Evolutionary conservation across 2,797 vertebrate genomes (phyloP), one percentile per base, ranked within the genome.

Genomic region (Microctenopoma stevenorrisi): DNA sequence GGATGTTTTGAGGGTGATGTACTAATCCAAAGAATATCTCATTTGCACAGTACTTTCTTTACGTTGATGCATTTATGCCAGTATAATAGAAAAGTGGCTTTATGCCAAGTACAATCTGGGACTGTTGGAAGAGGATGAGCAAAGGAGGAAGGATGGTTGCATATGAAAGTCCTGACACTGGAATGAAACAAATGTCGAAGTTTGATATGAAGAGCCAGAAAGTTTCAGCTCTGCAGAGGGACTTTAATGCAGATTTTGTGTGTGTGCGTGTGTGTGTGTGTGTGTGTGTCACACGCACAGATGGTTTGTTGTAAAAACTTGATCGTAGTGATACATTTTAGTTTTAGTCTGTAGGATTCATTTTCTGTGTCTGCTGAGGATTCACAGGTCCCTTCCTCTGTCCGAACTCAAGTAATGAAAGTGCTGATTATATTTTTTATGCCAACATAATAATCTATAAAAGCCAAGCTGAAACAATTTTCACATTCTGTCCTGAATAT

Each of bases 1-100:
- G 71, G 48, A 50, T 76, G 61, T 73, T 83, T 82, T 83, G 68
- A 78, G 82, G 64, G 58, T 55, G 42, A 79, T 48, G 49, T 83
- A 89, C 86, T 93, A 89, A 93, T 88, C 91, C 91, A 93, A 93
- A 93, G 91, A 91, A 83, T 62, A 72, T 86, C 62, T 85, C 28
- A 46, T 84, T 85, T 89, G 86, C 89, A 87, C 82, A 83, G 72
- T 72, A 74, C 61, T 79, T 65, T 76, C 46, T 74, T 71, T 68
- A 50, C 38, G 59, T 76, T 63, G 15, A 65, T 44, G 37, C 12
- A 50, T 74, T 56, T 66, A 70, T 69, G 64, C 68, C 71, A 64
- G 52, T 60, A 6, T 49, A 9, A 53, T 11, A 30, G 18, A 53
- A 42, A 59, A n/a, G 16, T 47, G 33, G 74, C 42, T 68, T 64